Evolutionary conservation across 2,113 vertebrate species (phyloP), one percentile per base, ranked within the genome.

Genomic region (Heterotilapia buettikoferi): DNA sequence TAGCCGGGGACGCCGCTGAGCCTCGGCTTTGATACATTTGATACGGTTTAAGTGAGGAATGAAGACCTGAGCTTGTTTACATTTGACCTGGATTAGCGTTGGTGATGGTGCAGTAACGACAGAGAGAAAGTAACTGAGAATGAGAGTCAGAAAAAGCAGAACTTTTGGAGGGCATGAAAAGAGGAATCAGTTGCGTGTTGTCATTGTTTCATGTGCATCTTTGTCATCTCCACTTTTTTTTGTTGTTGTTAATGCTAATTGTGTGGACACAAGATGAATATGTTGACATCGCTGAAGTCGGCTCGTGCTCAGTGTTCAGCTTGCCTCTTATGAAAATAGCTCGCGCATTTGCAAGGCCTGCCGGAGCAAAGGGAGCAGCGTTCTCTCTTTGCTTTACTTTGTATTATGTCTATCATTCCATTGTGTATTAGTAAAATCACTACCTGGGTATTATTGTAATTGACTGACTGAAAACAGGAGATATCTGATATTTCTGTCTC

Each of bases 21-120:
- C 97, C 96, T 4, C 0, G 26, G 96, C 97, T 98, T 98, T 98
- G 97, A 98, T 97, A 96, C 96, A 98, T 98, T 97, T 96, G 98
- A 98, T 98, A 97, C 92, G 97, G 97, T 97, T 97, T 96, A 96
- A 96, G 96, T 93, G 90, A 82, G 96, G 97, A 97, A 97, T 96
- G 97, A 97, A 96, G 95, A 95, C 95, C 90, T 95, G 96, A 96
- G 97, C 94, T 96, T 97, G 96, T 97, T 97, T 97, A 96, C 96
- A 95, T 97, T 97, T 96, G 96, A 97, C 96, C 94, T 91, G 96
- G 97, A 97, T 97, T 97, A 96, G 93, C 90, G 90, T 94, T 93
- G 95, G 92, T 96, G 96, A 96, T 92, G 93, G 94, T 93, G 93
- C 89, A 57, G 88, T 92, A 90, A 91, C 82, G 33, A 94, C 83